Percentiles rank a stretch among this genome's conserved stretches.
Evolutionary conservation across 2,113 vertebrate genomes (phyloP).

Genomic region (Motacilla tschutschensis): DNA sequence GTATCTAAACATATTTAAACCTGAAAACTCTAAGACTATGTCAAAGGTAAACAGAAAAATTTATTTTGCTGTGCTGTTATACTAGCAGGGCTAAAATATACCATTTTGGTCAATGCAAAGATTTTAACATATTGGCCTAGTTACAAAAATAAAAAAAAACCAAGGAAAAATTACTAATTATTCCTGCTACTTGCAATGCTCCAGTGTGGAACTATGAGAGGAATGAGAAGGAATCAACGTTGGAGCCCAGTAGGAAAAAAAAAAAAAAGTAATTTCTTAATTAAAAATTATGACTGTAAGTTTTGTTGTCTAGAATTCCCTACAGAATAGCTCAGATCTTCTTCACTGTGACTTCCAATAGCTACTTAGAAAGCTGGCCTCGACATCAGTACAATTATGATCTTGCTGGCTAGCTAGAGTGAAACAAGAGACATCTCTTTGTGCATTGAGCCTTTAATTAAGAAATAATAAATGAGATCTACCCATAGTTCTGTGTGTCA

Average conservation of each 20-base stretch:
- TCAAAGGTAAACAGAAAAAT: background rate
- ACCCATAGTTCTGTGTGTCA: conserved; percentile 47
- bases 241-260: background rate
- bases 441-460: conserved; percentile 66
- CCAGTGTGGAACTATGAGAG: background rate
- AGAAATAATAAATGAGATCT: conserved; percentile 66
- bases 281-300: conserved; percentile 67
- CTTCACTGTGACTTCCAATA: conserved; percentile 50
- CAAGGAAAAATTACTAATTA: background rate
- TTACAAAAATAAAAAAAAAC: background rate
- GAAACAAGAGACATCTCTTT: conserved; percentile 48
- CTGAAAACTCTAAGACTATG: background rate
- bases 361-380: conserved; percentile 58
- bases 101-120: background rate
- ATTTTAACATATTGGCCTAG: background rate
- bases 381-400: conserved; percentile 51
- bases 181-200: background rate
- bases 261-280: conserved; percentile 50
- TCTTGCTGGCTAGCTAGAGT: conserved; percentile 46
- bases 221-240: background rate
- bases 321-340: conserved; percentile 41
- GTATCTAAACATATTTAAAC: background rate
- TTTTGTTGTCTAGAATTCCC: conserved; percentile 64
- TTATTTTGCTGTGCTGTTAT: background rate
- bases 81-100: background rate